Conservation (phyloP, 2,888 invertebrate species). For the Rotaria magnacalcarata region DNA sequence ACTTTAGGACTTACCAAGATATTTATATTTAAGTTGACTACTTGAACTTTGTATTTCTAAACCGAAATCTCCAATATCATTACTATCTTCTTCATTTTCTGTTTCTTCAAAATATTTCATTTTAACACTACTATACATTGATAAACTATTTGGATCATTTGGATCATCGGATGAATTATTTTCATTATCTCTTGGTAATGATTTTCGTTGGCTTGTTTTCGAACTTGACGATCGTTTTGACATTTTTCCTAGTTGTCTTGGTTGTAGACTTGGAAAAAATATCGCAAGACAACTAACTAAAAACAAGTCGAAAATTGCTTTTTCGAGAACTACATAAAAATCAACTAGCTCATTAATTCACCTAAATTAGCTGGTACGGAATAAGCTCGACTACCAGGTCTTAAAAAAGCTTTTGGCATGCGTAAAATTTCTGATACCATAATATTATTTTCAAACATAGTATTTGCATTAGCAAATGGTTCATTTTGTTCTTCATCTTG, state of each 20-base stretch:
- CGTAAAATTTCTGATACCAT: constrained; percentile 6
- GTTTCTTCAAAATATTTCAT: constrained; percentile 24
- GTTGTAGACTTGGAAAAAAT: neutral
- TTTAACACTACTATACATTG: neutral
- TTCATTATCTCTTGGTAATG: constrained; percentile 16
- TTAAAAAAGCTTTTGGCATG: constrained; percentile 32
- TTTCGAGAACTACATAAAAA: neutral
- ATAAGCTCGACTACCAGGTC: constrained; percentile 56
- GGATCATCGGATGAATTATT: neutral
- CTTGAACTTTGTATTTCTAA: constrained; percentile 39
- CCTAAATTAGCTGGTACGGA: constrained; percentile 52
- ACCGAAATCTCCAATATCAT: neutral
- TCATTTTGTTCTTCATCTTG: neutral
- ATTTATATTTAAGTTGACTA: constrained; percentile 42
- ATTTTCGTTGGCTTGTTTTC: constrained; percentile 21
- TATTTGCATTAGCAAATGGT: neutral
- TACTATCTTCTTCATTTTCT: constrained; percentile 19
- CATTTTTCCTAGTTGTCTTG: neutral
- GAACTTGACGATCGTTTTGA: constrained; percentile 23
- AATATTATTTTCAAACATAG: neutral
- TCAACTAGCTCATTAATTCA: neutral
- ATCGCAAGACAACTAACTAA: neutral
- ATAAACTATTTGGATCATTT: neutral
- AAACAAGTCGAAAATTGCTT: no score
- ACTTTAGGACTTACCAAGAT: neutral